A percentile compares a stretch with the other conserved stretches of the same genome.
Evolutionary conservation across 2,888 invertebrate genomes (phyloP).

Genomic region (Microplitis manilae): DNA sequence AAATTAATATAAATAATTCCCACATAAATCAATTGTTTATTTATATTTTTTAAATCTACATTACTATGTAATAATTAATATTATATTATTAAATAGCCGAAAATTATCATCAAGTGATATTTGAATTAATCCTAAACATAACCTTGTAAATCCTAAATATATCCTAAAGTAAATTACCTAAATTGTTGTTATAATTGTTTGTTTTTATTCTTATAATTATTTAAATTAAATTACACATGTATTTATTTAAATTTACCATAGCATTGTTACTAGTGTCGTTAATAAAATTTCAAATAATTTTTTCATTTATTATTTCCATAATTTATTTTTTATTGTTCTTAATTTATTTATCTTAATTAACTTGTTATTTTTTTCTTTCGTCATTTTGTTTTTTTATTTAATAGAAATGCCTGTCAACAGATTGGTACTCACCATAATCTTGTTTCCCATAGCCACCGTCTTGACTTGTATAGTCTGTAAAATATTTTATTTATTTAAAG

Average conservation of each 20-base stretch:
- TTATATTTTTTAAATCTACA: not conserved
- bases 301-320: constrained; percentile 8
- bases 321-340: constrained; percentile 1
- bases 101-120: not conserved
- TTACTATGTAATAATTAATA: not conserved
- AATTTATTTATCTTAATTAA: constrained; percentile 1
- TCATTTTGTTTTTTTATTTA: constrained; percentile 35
- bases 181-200: not conserved
- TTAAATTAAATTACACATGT: not conserved
- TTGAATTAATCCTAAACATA: constrained; percentile 30
- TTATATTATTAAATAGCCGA: not conserved
- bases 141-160: constrained; percentile 25
- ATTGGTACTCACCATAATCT: constrained; percentile 70
- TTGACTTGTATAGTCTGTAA: constrained; percentile 68
- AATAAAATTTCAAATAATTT: constrained; percentile 6
- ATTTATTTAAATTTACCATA: not conserved
- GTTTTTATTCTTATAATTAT: constrained; percentile 4
- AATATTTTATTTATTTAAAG: not conserved
- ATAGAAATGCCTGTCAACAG: constrained; percentile 52
- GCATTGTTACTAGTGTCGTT: not conserved
- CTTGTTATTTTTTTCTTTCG: constrained; percentile 14
- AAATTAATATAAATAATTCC: not conserved
- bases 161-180: not conserved
- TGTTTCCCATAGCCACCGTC: constrained; percentile 68
- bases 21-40: not conserved